A percentile compares a stretch with the other conserved stretches of the same genome.
Conservation (phyloP, 2,797 vertebrate species). For the Sus cebifrons region DNA sequence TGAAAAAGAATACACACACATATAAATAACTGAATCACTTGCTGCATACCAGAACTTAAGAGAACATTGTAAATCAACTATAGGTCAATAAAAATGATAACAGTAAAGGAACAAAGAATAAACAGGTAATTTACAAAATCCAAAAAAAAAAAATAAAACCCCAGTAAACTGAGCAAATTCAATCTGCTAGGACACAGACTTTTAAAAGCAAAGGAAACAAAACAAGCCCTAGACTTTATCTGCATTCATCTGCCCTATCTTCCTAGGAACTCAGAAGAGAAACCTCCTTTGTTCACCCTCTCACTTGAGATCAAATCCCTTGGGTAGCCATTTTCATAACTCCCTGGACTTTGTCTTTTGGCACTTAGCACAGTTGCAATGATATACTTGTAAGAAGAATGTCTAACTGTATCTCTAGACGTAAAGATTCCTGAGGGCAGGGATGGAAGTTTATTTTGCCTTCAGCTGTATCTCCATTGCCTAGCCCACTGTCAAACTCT, state of each 20-base stretch:
- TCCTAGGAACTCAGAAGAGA: background rate
- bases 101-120: too few relatives aligned
- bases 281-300: background rate
- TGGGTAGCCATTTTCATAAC: background rate
- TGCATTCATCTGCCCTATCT: slow-evolving; percentile 27
- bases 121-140: too few relatives aligned
- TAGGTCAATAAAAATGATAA: too few relatives aligned
- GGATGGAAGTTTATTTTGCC: background rate
- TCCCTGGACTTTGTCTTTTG: background rate
- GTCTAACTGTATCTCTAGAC: background rate
- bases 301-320: background rate
- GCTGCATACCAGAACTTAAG: background rate
- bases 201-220: slow-evolving; percentile 51
- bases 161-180: background rate
- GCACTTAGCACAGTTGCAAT: background rate
- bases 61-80: rapidly evolving
- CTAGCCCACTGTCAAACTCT: background rate
- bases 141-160: too few relatives aligned
- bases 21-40: too few relatives aligned
- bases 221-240: background rate
- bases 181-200: background rate
- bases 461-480: background rate
- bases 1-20: background rate
- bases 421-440: background rate
- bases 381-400: background rate